A percentile compares a stretch with the other conserved stretches of the same genome.
Conservation (phyloP, 2,113 vertebrate species). For the Cavia aperea region DNA sequence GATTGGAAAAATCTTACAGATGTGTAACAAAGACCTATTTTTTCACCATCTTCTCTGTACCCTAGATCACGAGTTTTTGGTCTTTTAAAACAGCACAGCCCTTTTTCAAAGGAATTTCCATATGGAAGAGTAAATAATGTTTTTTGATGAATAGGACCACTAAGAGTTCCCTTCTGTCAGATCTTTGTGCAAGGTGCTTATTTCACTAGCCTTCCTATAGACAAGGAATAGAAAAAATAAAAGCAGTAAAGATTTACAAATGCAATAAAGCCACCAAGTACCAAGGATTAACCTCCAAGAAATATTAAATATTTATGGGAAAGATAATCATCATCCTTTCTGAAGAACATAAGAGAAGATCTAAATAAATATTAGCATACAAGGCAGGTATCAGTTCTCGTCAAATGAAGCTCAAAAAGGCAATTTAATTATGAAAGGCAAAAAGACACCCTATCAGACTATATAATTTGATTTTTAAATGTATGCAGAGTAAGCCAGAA, state of each 20-base stretch:
- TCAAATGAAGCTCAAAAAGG: background rate
- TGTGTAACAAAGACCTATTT: background rate
- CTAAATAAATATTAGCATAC: background rate
- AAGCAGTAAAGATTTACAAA: background rate
- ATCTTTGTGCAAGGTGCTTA: background rate
- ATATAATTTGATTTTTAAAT: constrained; percentile 13
- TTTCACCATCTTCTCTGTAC: background rate
- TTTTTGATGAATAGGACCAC: background rate
- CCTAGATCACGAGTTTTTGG: background rate
- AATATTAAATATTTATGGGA: background rate
- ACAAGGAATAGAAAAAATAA: background rate
- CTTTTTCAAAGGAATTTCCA: background rate
- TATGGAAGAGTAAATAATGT: background rate
- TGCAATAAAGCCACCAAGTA: background rate
- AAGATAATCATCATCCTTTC: constrained; percentile 8
- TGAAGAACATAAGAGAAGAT: constrained; percentile 8
- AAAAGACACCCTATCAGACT: background rate
- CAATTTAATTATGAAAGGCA: background rate
- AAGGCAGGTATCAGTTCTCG: background rate
- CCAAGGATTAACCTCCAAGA: background rate
- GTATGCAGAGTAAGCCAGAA: background rate
- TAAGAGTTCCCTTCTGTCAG: background rate
- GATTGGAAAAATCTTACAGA: constrained; percentile 25
- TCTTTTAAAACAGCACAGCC: background rate
- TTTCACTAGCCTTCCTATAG: background rate